Base-by-base conservation (phyloP, 2,797 vertebrate genomes). In the Eulemur mongoz region DNA sequence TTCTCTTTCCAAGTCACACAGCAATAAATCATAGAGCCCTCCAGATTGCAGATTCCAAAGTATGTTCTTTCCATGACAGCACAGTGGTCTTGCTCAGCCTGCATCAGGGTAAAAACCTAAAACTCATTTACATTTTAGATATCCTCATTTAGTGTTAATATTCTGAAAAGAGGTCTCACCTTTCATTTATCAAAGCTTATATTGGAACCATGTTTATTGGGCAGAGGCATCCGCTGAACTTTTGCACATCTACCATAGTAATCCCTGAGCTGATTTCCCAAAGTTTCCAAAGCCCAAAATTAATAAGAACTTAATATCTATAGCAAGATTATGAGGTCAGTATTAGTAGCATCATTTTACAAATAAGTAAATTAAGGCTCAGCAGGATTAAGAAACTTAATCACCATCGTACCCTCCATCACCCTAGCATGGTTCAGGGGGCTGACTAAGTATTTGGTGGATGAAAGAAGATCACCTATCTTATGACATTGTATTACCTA, bases 21-120 rank as follows among this genome's bases (percentile, higher is more conserved):
- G 80, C 38, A 91, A 52, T 96, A 96, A 96, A 93, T 92, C 76
- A 93, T 7, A 93, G 30, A 91, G 25, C 10, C 18, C 4, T 90
- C 67, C 92, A 45, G 43, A 81, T 88, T 82, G 27, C 43, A 85
- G 15, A 52, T 45, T 87, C 54, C n/a, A 87, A 89, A 91, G 40
- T 69, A 9, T n/a, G 2, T 69, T 89, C 69, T 89, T 90, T 57
- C 27, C 65, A 40, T 48, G 76, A 30, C 35, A n/a, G 13, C 32
- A 15, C 6, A 50, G 3, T 50, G 65, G 20, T 27, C 79, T 80
- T 86, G 20, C 18, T 48, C 90, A 52, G 83, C 20, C 4, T 81
- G 92, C 35, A 45, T 80, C 70, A 67, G 7, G 23, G 40, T 83
- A 83, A 94, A 89, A 79, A 91, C 20, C 32, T n/a, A 94, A 83